Evolutionary conservation across 2,113 vertebrate species (phyloP).

Genomic region (Lutjanus erythropterus): DNA sequence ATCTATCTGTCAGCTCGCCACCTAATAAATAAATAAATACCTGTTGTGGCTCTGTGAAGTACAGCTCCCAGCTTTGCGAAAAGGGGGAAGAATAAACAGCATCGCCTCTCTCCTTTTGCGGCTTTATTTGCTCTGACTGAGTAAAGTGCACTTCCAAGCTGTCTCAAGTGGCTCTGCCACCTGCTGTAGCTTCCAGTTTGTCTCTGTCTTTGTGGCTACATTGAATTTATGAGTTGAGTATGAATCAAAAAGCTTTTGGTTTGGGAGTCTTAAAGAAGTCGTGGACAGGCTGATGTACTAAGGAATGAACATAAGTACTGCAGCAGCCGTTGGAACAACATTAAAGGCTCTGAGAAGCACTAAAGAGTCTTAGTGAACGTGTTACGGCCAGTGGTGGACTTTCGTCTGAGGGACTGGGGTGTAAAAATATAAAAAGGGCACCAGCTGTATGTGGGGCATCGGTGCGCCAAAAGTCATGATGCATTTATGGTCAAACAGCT

Average conservation of each 20-base stretch:
- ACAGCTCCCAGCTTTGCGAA: slow-evolving; percentile 15
- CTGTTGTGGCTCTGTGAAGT: slow-evolving; percentile 39
- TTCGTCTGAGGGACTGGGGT: too few species aligned
- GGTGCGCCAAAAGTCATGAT: too few species aligned
- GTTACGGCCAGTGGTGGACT: too few species aligned
- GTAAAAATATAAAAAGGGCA: too few species aligned
- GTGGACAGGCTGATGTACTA: neutral
- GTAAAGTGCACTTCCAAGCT: slow-evolving; percentile 25
- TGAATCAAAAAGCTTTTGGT: neutral
- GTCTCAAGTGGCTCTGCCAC: slow-evolving; percentile 17
- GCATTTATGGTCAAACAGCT: too few species aligned
- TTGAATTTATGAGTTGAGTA: neutral
- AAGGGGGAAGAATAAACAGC: slow-evolving; percentile 29
- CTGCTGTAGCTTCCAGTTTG: slow-evolving; percentile 23
- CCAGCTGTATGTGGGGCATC: too few species aligned
- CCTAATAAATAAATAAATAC: slow-evolving; percentile 58
- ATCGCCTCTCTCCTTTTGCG: neutral
- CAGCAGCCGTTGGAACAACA: slow-evolving; percentile 15
- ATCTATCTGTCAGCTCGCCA: slow-evolving; percentile 47
- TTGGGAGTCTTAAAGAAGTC: neutral
- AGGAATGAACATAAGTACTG: neutral
- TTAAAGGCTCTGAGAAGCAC: slow-evolving; percentile 17
- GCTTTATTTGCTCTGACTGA: slow-evolving; percentile 34
- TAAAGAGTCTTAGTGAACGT: slow-evolving; percentile 20
- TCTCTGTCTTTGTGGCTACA: neutral